Evolutionary conservation across 37 sponge, comb jelly and placozoan species (phyloP), one percentile per base, ranked within the genome.

Genomic region (Halisarca cf. caerulea): DNA sequence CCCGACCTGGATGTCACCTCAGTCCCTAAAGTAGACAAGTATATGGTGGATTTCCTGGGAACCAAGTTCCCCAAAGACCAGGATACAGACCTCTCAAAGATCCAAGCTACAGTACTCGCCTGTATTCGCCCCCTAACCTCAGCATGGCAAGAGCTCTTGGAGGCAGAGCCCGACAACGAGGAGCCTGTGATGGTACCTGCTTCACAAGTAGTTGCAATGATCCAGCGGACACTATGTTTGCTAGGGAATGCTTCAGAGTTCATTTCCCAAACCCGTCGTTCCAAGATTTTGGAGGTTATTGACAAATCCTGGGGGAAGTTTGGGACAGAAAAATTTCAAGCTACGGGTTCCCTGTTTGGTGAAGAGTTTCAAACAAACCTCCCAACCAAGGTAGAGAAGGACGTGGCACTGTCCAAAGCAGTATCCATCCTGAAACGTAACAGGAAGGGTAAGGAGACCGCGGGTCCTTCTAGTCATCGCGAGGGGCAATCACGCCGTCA

Each of bases 1-100:
- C 72, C 72, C 43, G 34, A 23, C 36, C 20, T 33, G 36, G 36
- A 68, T 20, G 23, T 38, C 0, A 21, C 37, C 2, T 27, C 32
- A 17, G 36, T 34, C 11, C 83, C 83, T 9, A 45, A 71, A 35
- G 83, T 70, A 38, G 83, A 83, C 58, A 83, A 69, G 36, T 83
- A 42, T 41, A 6, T 83, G 2, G 25, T 27, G 60, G 60, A 59
- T 9, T 83, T 69, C 83, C 58, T 83, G 6, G 83, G 83, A 17
- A 9, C 23, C 23, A 7, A 37, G n/a, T n/a, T n/a, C n/a, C 78
- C 45, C 43, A 77, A 77, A 37, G 78, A 77, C 3, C 47, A 42
- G 20, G 78, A 77, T 24, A 9, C 43, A 18, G 9, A 77, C 17
- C 43, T 77, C 47, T 35, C 47, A 8, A 77, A 40, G 53, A 77